Base-by-base conservation (phyloP, 2,888 invertebrate genomes). In the Hyles lineata region DNA sequence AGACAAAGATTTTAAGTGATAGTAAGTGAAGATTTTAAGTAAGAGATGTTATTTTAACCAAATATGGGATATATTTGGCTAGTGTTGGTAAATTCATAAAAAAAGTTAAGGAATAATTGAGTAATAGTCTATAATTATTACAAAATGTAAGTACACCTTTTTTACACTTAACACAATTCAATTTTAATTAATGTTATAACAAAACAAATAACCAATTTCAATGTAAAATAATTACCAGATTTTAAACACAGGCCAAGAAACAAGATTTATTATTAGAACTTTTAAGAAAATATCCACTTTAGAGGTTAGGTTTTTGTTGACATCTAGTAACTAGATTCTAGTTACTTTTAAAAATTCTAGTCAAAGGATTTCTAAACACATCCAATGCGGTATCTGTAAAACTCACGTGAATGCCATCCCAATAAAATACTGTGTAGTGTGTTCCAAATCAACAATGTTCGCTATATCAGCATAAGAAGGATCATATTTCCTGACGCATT, bases 281-380 rank as follows among this genome's bases (percentile, higher is more conserved):
- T 67, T 23, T 23, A 17, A 11, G 50, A 50, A 67, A 35, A 50
- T 50, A 43, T n/a, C 6, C 11, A 50, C 17, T 23, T 67, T 67
- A 25, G 67, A 67, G 67, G 67, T 67, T 67, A 67, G 21, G 43
- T 23, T 43, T 23, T 50, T 63, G 63, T 63, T 63, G 63, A 43
- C 35, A 63, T 62, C 32, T n/a, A n/a, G n/a, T n/a, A n/a, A n/a
- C n/a, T n/a, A n/a, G n/a, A n/a, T n/a, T n/a, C n/a, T 61, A 17
- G 19, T 52, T 19, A 19, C 9, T 63, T 63, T 63, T 63, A 21
- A 21, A 15, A 43, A 0, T 21, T 60, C 8, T 9, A 1, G 43
- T 21, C 43, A 21, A 21, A 43, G 63, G 9, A 55, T 11, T 43
- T 3, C 11, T 9, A 63, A 23, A 43, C 8, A 35, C 63, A 43